Evolutionary conservation across 1,140 invertebrate species (phyloP).

Genomic region (Aradophagus sp.): DNA sequence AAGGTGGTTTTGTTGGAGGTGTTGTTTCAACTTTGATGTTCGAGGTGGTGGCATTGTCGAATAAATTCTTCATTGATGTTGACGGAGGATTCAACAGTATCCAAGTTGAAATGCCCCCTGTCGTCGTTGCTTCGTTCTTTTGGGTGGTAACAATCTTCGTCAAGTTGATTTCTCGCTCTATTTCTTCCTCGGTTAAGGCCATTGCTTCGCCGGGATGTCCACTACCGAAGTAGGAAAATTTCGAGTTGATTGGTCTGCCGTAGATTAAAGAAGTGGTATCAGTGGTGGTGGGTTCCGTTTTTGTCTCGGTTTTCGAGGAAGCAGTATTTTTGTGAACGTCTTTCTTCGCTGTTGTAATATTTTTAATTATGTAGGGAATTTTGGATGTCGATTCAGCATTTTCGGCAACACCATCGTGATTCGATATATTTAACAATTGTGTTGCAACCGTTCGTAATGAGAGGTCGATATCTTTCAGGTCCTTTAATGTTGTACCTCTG

Average conservation of each 20-base stretch:
- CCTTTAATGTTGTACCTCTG: constrained; percentile 59
- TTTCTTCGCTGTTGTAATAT: neutral
- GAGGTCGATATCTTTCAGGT: constrained; percentile 69
- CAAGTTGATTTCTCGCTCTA: constrained; percentile 66
- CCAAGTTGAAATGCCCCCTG: constrained; percentile 84
- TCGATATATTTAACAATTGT: constrained; percentile 68
- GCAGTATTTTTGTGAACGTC: neutral
- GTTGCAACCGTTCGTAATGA: constrained; percentile 71
- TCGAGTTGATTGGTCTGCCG: constrained; percentile 70
- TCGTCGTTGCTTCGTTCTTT: constrained; percentile 77
- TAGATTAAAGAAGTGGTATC: constrained; percentile 52
- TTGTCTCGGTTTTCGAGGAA: constrained; percentile 25
- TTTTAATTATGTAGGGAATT: constrained; percentile 1
- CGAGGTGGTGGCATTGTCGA: constrained; percentile 22
- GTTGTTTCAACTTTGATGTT: constrained; percentile 27
- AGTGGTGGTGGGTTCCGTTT: constrained; percentile 24
- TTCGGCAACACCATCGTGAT: constrained; percentile 36
- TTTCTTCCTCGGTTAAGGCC: constrained; percentile 72
- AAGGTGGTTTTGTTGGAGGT: constrained; percentile 12
- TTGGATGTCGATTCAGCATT: neutral
- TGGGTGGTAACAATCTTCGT: constrained; percentile 59
- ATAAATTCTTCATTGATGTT: constrained; percentile 66
- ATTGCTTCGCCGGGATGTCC: constrained; percentile 72
- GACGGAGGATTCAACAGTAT: constrained; percentile 80
- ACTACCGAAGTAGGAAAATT: constrained; percentile 70